A percentile compares a stretch with the other conserved stretches of the same genome.
These are phyloP conservation scores for Leptinotarsa juncta DNA, from an alignment of 2,888 invertebrate species.

Conservation along the genomic window DNA sequence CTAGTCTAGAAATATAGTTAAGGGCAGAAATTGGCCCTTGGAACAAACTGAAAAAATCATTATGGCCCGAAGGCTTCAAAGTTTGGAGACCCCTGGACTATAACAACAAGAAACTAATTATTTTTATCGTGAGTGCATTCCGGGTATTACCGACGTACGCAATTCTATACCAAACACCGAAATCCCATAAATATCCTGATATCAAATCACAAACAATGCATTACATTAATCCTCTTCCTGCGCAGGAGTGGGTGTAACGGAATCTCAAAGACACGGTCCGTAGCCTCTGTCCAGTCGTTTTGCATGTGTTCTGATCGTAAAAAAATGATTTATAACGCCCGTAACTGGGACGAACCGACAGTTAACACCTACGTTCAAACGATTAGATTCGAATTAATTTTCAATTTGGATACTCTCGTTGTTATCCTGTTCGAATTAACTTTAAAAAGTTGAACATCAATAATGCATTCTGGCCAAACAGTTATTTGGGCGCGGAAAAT, in stretches of 20 bases:
- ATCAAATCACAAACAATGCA: conserved; percentile 16
- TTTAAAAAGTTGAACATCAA: neutral
- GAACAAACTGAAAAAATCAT: too few species aligned
- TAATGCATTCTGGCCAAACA: neutral
- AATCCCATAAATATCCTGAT: conserved; percentile 7
- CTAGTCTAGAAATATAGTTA: too few species aligned
- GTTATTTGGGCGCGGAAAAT: neutral
- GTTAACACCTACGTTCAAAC: conserved; percentile 21
- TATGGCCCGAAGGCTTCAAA: too few species aligned
- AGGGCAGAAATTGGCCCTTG: too few species aligned
- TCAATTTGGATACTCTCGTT: conserved; percentile 12
- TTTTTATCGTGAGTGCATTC: neutral
- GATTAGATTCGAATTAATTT: conserved; percentile 21
- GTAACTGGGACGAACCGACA: conserved; percentile 27
- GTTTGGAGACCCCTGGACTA: too few species aligned
- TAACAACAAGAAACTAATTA: too few species aligned
- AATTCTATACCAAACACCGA: neutral
- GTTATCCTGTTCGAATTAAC: neutral
- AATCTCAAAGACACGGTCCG: conserved; percentile 27
- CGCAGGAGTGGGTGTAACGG: conserved; percentile 11
- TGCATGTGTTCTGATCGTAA: conserved; percentile 36
- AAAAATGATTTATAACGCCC: conserved; percentile 31
- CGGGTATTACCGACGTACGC: neutral
- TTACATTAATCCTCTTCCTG: conserved; percentile 16
- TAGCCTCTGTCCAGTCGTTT: conserved; percentile 31